Evolutionary conservation across 2,888 invertebrate species (phyloP), one percentile per base, ranked within the genome.

Genomic region (Polyploca ridens): DNA sequence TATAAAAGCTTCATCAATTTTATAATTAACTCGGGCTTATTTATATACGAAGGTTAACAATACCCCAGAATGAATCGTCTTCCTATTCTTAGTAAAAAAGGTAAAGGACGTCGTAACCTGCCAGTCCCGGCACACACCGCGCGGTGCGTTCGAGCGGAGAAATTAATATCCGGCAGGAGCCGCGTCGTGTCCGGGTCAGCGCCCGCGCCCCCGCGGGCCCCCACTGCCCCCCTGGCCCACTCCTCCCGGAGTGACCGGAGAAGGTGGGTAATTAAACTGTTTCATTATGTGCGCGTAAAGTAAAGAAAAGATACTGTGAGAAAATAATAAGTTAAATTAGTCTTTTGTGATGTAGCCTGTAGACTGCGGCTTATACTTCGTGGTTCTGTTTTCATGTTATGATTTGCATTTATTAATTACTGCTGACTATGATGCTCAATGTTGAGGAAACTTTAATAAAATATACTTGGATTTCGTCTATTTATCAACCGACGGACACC

Each of bases 161-260:
- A 87, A 88, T 88, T 87, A 88, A 88, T 88, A 88, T 88, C 87
- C 87, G 88, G 78, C 71, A 71, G 79, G 84, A 78, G 85, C 84
- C 86, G 82, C 87, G 84, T 82, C 83, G 82, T 77, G 81, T 85
- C 87, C 87, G 87, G 87, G 87, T 87, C 87, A 86, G 81, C 75
- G 86, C 74, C 77, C 73, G 67, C 68, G 67, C 68, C 66, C 68
- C 66, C 65, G 64, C 66, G 66, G 66, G 10, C 49, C 62, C 58
- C 54, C 38, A 46, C 19, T 14, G 13, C 11, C 33, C n/a, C 46
- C 63, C 65, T 58, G 11, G 58, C 61, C 58, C 3, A 41, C 6
- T 41, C 33, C 49, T 7, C 33, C 38, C n/a, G 5, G 27, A n/a
- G n/a, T 60, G 16, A 11, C 60, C 63, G 82, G 79, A 81, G 79